A percentile compares a stretch with the other conserved stretches of the same genome.
Conservation (phyloP, 1,140 invertebrate species). For the Rhyacophila brunnea region DNA sequence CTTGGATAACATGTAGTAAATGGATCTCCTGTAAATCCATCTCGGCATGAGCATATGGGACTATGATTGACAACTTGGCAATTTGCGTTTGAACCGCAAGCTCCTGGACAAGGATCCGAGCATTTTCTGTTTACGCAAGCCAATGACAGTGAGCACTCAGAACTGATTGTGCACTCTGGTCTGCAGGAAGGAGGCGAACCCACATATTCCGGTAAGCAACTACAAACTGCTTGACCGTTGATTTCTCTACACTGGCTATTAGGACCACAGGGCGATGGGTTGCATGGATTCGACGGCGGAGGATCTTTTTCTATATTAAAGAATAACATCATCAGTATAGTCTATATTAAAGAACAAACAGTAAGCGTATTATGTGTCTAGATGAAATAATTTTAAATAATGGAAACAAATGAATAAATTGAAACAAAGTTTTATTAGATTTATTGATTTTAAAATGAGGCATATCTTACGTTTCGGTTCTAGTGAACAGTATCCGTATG, state of each 20-base stretch:
- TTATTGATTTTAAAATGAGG: too few species aligned
- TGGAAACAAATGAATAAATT: neutral
- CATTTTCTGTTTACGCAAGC: conserved; percentile 68
- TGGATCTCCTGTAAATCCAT: conserved; percentile 69
- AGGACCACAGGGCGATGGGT: conserved; percentile 70
- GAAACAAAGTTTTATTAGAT: neutral
- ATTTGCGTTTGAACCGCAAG: conserved; percentile 58
- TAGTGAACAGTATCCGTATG: conserved; percentile 65
- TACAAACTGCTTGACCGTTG: conserved; percentile 56
- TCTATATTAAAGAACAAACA: neutral
- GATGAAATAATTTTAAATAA: neutral
- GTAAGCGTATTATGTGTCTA: neutral
- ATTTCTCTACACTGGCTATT: conserved; percentile 63
- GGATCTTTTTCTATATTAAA: conserved; percentile 2
- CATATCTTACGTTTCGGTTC: conserved; percentile 55
- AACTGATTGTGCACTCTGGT: conserved; percentile 65
- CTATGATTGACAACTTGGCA: conserved; percentile 71
- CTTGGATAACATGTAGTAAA: conserved; percentile 51
- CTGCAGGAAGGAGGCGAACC: conserved; percentile 67
- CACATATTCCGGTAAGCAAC: conserved; percentile 61
- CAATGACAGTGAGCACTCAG: conserved; percentile 61
- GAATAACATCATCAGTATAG: neutral
- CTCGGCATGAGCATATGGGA: conserved; percentile 70
- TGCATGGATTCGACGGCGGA: conserved; percentile 56
- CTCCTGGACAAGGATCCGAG: conserved; percentile 63